Conservation (phyloP, 2,888 invertebrate species). For the Drosophila rellima region DNA sequence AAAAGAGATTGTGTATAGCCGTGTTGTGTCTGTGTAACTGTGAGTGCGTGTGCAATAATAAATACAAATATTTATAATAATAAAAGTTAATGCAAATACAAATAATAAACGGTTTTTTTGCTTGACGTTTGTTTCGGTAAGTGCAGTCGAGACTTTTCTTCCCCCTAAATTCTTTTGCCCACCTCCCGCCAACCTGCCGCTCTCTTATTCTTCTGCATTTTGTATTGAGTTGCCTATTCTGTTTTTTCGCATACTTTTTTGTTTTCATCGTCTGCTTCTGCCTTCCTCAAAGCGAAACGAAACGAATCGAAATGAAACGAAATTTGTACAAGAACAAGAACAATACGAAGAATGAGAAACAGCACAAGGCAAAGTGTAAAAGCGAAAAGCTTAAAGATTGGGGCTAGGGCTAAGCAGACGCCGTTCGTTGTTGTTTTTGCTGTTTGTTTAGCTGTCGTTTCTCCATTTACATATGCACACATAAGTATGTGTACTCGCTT, state of each 20-base stretch:
- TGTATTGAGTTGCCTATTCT: constrained; percentile 52
- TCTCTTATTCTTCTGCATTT: constrained; percentile 16
- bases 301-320: constrained; percentile 37
- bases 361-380: constrained; percentile 41
- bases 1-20: constrained; percentile 23
- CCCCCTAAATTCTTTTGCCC: not conserved
- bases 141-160: constrained; percentile 30
- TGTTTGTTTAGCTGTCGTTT: constrained; percentile 75
- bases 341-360: constrained; percentile 30
- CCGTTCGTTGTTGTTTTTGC: constrained; percentile 47
- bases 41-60: constrained; percentile 49
- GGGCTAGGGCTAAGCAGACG: constrained; percentile 65
- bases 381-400: constrained; percentile 64
- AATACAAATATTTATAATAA: constrained; percentile 20
- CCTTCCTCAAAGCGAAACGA: constrained; percentile 25
- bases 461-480: constrained; percentile 61
- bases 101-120: constrained; percentile 25
- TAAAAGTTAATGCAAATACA: constrained; percentile 27
- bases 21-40: constrained; percentile 35
- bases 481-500: constrained; percentile 4
- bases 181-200: constrained; percentile 2
- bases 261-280: constrained; percentile 76
- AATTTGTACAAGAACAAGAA: constrained; percentile 40
- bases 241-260: constrained; percentile 70
- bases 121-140: constrained; percentile 43